Evolutionary conservation across 2,888 invertebrate genomes (phyloP), one percentile per base, ranked within the genome.

Genomic region (Punctoribates punctum): DNA sequence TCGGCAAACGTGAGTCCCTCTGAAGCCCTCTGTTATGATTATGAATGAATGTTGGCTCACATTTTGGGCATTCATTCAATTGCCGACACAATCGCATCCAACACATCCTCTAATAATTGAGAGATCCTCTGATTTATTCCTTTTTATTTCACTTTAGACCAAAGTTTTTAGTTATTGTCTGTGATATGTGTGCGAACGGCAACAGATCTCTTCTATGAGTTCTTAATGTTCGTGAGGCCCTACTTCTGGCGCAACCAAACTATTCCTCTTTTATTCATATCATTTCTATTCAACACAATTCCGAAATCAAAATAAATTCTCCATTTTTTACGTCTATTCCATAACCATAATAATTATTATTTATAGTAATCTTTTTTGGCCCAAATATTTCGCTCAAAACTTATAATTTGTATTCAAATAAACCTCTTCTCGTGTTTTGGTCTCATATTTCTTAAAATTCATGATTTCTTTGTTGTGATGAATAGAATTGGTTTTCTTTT

Each of bases 71-170:
- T 65, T 65, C 29, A 65, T 27, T 65, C n/a, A 29, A 65, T 65
- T 65, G 65, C 65, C 65, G 65, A 38, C 65, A 65, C 65, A 65
- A 65, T 65, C 34, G 34, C 74, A 67, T 34, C 34, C 34, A n/a
- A 5, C 34, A 5, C 23, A n/a, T 48, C 77, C 79, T 73, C 54
- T 75, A 46, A 78, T 77, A 77, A 51, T 78, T 79, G 75, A 77
- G 79, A 42, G 15, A 48, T 77, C 65, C 15, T 29, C 15, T 65
- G 29, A 54, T 57, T 29, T 72, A 54, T 57, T 57, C 25, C 25
- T 6, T 25, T 57, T 57, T 57, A 57, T 57, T 57, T 57, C 25
- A 57, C 57, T 57, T 57, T n/a, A 54, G n/a, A 54, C n/a, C 20
- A 57, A 6, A 25, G 25, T 25, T 17, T 48, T 11, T 48, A 48